Percentiles rank a stretch among this genome's conserved stretches.
phyloP scores from a whole-genome alignment of 2,797 vertebrate genomes.

The Masticophis lateralis region DNA sequence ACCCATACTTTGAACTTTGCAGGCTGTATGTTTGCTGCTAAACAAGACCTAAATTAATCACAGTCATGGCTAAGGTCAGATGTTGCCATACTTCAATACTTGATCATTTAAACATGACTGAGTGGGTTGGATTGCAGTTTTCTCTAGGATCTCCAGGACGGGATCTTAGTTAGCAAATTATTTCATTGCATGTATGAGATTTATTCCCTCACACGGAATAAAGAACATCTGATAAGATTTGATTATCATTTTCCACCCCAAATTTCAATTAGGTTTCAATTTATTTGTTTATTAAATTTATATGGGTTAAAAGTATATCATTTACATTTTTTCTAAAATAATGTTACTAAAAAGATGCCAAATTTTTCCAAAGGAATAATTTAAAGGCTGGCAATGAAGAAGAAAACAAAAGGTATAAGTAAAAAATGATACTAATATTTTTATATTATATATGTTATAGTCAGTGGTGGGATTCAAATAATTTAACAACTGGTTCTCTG shows the following conservation, averaged over 20 bases:
- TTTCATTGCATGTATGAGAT: too few species aligned
- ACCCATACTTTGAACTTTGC: neutral
- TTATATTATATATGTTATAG: neutral
- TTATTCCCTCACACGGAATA: neutral
- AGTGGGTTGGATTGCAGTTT: neutral
- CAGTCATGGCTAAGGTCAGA: neutral
- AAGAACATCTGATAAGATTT: conserved; percentile 16
- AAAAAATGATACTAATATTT: neutral
- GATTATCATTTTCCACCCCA: neutral
- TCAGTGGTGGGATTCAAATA: too few species aligned
- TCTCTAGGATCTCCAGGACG: neutral
- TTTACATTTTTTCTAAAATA: conserved; percentile 35
- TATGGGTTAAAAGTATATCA: conserved; percentile 6
- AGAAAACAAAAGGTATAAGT: neutral
- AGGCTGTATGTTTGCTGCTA: neutral
- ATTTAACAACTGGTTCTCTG: too few species aligned
- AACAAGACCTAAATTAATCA: neutral
- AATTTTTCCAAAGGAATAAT: conserved; percentile 29
- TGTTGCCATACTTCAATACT: neutral
- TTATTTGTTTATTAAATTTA: neutral
- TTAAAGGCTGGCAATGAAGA: conserved; percentile 31
- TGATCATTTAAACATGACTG: neutral
- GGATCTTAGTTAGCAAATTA: neutral
- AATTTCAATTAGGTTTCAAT: conserved; percentile 1
- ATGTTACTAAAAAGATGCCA: conserved; percentile 34